Conservation (phyloP, 2,888 invertebrate genomes). For the Cheilosia grossa region DNA sequence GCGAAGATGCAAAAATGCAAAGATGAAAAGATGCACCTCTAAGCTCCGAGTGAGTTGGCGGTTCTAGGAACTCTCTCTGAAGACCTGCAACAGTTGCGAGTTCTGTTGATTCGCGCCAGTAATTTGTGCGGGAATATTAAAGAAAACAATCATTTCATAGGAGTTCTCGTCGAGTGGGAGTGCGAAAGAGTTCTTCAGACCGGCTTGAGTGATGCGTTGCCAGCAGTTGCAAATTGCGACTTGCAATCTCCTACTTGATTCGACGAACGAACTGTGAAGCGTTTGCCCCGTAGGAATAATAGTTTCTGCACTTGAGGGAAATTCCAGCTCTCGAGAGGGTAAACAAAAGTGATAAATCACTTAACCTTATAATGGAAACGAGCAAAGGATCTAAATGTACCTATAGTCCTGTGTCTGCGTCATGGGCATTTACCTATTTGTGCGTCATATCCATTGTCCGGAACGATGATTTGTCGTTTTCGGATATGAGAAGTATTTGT, state of each 20-base stretch:
- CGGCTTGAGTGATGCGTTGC: conserved; percentile 39
- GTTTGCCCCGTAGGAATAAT: conserved; percentile 15
- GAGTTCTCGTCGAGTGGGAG: conserved; percentile 50
- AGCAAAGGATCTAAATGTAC: conserved; percentile 17
- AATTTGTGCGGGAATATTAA: conserved; percentile 50
- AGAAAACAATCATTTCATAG: conserved; percentile 61
- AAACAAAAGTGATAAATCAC: conserved; percentile 71
- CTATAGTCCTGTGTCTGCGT: conserved; percentile 25
- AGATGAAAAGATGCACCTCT: conserved; percentile 41
- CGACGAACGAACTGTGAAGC: conserved; percentile 57
- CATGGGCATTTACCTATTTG: conserved; percentile 6
- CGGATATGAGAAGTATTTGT: conserved; percentile 61
- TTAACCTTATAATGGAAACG: conserved; percentile 55
- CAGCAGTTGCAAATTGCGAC: conserved; percentile 31
- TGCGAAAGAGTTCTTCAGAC: conserved; percentile 49
- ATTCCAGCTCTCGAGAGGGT: conserved; percentile 56
- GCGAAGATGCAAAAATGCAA: conserved; percentile 33
- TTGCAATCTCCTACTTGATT: conserved; percentile 62
- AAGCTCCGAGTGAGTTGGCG: conserved; percentile 35
- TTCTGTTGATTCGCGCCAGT: conserved; percentile 40
- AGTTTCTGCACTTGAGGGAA: conserved; percentile 24
- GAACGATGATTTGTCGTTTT: conserved; percentile 66
- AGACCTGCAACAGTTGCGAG: conserved; percentile 43
- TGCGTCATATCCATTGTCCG: conserved; percentile 23
- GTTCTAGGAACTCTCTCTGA: conserved; percentile 44